These are phyloP conservation scores for Tinea pellionella DNA, from an alignment of 2,888 invertebrate genomes.

Conservation along the genomic window DNA sequence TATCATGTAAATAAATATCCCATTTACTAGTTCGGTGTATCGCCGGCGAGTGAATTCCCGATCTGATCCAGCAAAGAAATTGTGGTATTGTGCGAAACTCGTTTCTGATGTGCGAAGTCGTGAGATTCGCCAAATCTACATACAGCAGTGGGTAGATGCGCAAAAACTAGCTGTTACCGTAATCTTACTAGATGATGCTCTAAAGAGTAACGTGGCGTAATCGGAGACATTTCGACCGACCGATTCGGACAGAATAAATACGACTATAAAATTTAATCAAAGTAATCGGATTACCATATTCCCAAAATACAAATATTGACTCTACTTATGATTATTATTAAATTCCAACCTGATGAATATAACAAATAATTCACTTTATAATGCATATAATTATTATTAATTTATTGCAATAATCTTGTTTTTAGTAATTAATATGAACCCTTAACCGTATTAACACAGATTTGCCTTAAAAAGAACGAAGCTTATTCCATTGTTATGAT, in stretches of 20 bases:
- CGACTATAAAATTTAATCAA: not conserved
- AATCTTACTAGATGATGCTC: slow-evolving; percentile 15
- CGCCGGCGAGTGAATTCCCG: slow-evolving; percentile 33
- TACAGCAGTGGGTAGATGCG: slow-evolving; percentile 26
- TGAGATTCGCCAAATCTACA: slow-evolving; percentile 45
- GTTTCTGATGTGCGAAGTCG: slow-evolving; percentile 39
- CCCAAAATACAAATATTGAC: not conserved
- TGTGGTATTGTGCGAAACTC: slow-evolving; percentile 51
- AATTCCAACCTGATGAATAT: not conserved
- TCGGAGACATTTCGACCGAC: slow-evolving; percentile 19
- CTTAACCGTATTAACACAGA: too few relatives aligned
- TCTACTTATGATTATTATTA: not conserved
- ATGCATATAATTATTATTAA: too few relatives aligned
- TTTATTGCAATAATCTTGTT: too few relatives aligned
- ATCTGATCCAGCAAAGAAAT: slow-evolving; percentile 50
- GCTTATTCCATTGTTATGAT: too few relatives aligned
- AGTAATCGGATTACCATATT: not conserved
- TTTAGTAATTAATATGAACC: too few relatives aligned
- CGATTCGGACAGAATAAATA: too few relatives aligned
- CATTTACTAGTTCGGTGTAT: slow-evolving; percentile 47
- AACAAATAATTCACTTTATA: not conserved
- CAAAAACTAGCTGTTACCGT: not conserved
- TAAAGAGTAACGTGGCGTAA: not conserved
- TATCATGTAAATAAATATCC: slow-evolving; percentile 54
- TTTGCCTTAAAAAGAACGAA: too few relatives aligned